Evolutionary conservation across 53 echinoderm and acorn worm species (phyloP).

Genomic region (Glandiceps talaboti): DNA sequence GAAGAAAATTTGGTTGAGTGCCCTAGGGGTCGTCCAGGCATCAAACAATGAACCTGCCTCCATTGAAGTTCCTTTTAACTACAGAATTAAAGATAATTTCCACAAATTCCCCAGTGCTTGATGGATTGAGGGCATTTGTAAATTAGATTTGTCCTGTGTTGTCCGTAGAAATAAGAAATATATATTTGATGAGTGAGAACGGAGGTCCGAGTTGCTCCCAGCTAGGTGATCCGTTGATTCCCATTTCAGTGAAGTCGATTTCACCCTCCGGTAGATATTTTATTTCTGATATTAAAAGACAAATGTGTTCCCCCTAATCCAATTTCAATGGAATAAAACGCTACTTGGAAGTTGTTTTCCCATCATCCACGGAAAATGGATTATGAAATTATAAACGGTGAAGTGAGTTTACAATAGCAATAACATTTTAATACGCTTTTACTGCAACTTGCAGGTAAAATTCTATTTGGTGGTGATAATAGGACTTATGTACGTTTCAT

Average conservation of each 20-base stretch:
- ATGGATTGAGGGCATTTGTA: background rate
- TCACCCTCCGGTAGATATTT: background rate
- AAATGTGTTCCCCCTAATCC: background rate
- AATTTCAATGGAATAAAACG: background rate
- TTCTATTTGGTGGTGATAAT: background rate
- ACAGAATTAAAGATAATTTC: background rate
- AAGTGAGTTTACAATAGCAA: background rate
- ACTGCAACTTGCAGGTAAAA: background rate
- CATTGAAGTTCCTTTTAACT: background rate
- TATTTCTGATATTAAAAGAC: background rate
- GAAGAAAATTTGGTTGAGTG: background rate
- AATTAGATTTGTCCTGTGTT: background rate
- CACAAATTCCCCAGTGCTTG: conserved; percentile 1
- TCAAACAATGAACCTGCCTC: background rate
- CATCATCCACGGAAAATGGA: background rate
- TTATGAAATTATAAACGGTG: background rate
- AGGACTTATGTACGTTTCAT: background rate
- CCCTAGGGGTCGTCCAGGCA: background rate
- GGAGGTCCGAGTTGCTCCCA: background rate
- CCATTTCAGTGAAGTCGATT: background rate
- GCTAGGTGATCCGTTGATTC: background rate
- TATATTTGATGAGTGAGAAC: background rate
- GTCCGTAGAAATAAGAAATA: background rate
- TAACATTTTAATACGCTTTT: background rate
- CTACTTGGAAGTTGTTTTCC: background rate